Percentiles rank a stretch among this genome's conserved stretches.
These are phyloP conservation scores for Ochotona curzoniae DNA, from an alignment of 2,113 vertebrate species.

Conservation along the genomic window DNA sequence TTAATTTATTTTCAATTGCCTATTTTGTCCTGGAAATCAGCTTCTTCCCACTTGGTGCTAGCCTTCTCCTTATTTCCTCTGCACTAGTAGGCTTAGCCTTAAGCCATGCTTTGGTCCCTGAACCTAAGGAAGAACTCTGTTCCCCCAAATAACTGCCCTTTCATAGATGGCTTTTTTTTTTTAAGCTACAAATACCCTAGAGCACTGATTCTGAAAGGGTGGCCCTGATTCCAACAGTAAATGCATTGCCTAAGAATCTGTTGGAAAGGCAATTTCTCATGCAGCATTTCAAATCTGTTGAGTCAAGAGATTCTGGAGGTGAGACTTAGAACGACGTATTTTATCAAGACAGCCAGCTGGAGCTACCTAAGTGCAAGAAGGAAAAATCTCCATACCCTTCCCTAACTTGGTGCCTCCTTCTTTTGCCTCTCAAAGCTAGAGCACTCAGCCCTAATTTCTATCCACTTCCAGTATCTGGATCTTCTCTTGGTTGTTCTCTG, in stretches of 20 bases:
- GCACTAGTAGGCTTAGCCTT: not conserved
- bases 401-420: not conserved
- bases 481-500: not conserved
- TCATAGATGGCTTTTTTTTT: not conserved
- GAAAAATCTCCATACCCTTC: not conserved
- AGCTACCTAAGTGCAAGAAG: not conserved
- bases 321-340: not conserved
- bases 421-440: not conserved
- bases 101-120: not conserved
- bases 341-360: not conserved
- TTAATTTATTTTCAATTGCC: not conserved
- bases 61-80: not conserved
- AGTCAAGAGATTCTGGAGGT: not conserved
- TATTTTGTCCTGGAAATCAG: not conserved
- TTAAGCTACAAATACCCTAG: not conserved
- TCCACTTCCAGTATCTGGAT: not conserved
- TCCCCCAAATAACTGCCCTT: not conserved
- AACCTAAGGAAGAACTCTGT: not conserved
- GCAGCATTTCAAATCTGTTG: not conserved
- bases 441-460: not conserved
- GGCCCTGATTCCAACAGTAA: not conserved
- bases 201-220: not conserved
- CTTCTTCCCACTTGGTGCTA: not conserved
- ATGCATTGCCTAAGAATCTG: not conserved
- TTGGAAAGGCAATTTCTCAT: constrained; percentile 31